Conservation (phyloP, 2,113 vertebrate genomes). For the Rhinopomastus cyanomelas region DNA sequence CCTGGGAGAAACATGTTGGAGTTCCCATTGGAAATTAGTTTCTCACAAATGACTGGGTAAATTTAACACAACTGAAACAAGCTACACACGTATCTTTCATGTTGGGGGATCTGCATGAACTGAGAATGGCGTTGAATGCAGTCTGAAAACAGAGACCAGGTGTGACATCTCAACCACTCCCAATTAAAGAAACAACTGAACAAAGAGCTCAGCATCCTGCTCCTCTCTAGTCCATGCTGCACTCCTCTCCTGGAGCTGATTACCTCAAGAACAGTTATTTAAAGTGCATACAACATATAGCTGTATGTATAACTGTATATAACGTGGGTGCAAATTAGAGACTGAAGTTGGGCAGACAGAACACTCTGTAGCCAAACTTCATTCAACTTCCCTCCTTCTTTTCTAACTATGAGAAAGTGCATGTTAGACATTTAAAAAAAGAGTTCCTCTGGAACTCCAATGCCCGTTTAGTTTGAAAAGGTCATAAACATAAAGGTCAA, state of each 20-base stretch:
- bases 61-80: background rate
- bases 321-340: background rate
- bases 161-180: constrained; percentile 11
- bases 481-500: constrained; percentile 59
- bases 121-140: constrained; percentile 50
- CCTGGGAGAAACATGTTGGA: background rate
- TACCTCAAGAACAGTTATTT: background rate
- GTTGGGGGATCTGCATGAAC: constrained; percentile 23
- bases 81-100: background rate
- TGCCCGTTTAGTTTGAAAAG: constrained; percentile 55
- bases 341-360: constrained; percentile 4
- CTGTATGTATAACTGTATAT: background rate
- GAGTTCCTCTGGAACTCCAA: constrained; percentile 26
- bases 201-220: background rate
- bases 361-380: background rate
- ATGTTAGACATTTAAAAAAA: constrained; percentile 1
- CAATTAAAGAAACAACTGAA: background rate
- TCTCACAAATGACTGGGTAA: background rate
- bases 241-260: background rate
- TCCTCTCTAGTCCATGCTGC: background rate
- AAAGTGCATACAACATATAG: background rate
- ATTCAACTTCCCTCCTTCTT: background rate
- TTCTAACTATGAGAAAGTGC: background rate
- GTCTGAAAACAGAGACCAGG: constrained; percentile 41
- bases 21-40: background rate